Percentiles rank a stretch among this genome's conserved stretches.
phyloP scores from a whole-genome alignment of 2,797 vertebrate genomes.

The Carapus acus region DNA sequence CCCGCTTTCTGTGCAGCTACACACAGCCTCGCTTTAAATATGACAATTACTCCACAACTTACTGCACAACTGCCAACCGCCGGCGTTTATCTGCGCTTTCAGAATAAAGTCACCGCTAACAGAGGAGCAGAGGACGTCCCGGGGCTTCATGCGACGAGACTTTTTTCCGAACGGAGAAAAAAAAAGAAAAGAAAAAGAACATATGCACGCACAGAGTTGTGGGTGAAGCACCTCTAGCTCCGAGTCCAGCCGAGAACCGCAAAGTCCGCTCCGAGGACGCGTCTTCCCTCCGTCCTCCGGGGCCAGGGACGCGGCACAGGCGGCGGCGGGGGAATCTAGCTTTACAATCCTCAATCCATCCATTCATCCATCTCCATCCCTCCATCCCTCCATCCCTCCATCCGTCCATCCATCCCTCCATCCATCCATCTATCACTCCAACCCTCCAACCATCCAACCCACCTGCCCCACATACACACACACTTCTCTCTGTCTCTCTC shows the following conservation, averaged over 20 bases:
- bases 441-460: too few relatives aligned
- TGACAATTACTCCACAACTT: background rate
- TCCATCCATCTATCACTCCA: too few relatives aligned
- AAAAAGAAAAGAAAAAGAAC: too few relatives aligned
- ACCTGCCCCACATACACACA: too few relatives aligned
- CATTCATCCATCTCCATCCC: background rate
- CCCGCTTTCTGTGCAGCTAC: slow-evolving; percentile 67
- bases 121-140: too few relatives aligned
- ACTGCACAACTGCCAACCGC: background rate
- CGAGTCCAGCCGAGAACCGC: slow-evolving; percentile 21
- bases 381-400: slow-evolving; percentile 3
- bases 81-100: background rate
- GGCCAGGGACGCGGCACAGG: slow-evolving; percentile 9
- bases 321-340: slow-evolving; percentile 9
- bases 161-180: background rate
- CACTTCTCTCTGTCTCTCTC: too few relatives aligned
- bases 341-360: background rate
- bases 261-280: slow-evolving; percentile 15
- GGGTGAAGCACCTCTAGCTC: too few relatives aligned
- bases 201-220: too few relatives aligned
- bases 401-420: slow-evolving; percentile 10
- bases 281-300: slow-evolving; percentile 5
- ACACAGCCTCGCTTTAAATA: background rate
- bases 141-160: background rate
- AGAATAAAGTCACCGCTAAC: background rate